Base-by-base conservation (phyloP, 2,888 invertebrate species). In the Leptopilina myrica region DNA sequence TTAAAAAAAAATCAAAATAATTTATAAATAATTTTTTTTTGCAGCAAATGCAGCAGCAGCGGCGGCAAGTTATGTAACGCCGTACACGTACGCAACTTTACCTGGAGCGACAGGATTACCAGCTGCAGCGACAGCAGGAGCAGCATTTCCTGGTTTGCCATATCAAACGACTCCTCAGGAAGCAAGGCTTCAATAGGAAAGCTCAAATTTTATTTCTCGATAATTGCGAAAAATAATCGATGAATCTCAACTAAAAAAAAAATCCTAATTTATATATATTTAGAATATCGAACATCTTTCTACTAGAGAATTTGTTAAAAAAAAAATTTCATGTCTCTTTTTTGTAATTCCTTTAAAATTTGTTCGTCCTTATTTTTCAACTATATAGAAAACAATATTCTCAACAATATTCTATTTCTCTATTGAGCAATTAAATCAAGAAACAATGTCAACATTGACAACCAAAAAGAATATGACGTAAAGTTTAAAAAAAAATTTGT, bases 51-150 rank as follows among this genome's bases (percentile, higher is more conserved):
- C 94, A 83, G 85, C 93, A 76, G 86, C 93, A 69, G 93, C 94
- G 80, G 94, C 94, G 3, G 95, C 95, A 20, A 95, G 95, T 86
- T 96, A 96, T 90, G 93, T 96, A 92, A 94, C 95, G 26, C 96
- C 95, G 0, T 96, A 96, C 92, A 95, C 96, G 85, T 95, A 95
- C 86, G 94, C 94, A 11, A 92, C 96, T 59, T 92, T 96, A 84
- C 96, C 95, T 64, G 94, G 94, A 43, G 94, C 94, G 9, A 95
- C 94, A 26, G 93, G 91, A 66, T 88, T 94, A 79, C 94, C 93
- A 33, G 92, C 93, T 65, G 92, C 93, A 65, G 89, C 89, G 81
- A 90, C 91, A 76, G 92, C 92, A 65, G 92, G 92, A 7, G 93
- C 93, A 49, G 93, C 95, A 12, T 94, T 96, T 84, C 95, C 95